phyloP scores from a whole-genome alignment of 2,797 vertebrate species.

The Poliocrania exsul region DNA sequence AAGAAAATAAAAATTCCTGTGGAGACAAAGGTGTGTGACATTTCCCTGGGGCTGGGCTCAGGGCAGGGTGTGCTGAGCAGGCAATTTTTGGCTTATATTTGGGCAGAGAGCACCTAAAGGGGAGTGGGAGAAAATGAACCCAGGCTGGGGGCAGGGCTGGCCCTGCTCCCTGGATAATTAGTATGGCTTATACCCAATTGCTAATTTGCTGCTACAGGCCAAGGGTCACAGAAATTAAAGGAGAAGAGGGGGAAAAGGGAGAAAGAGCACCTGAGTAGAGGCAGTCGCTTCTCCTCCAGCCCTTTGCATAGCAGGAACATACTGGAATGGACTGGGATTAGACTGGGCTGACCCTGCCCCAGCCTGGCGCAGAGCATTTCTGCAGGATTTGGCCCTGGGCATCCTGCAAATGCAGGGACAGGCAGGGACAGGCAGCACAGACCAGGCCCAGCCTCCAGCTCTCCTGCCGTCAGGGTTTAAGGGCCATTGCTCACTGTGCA shows the following conservation, averaged over 20 bases:
- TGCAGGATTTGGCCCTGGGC: not conserved
- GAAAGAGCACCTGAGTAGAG: not conserved
- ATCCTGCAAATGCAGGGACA: not conserved
- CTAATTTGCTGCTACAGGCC: conserved; percentile 6
- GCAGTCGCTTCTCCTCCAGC: not conserved
- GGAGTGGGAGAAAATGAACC: rapidly evolving
- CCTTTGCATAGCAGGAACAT: not conserved
- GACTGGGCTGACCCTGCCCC: not conserved
- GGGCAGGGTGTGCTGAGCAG: rapidly evolving
- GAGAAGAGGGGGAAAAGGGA: not conserved
- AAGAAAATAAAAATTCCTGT: not conserved
- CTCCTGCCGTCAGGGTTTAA: not conserved
- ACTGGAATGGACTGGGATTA: not conserved
- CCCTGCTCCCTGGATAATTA: not conserved
- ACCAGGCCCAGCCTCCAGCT: not conserved
- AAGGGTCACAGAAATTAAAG: conserved; percentile 1
- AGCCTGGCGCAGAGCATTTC: not conserved
- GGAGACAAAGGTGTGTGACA: not conserved
- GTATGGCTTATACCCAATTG: not conserved
- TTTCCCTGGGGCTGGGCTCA: not conserved
- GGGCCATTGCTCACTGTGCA: not conserved
- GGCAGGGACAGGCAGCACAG: not conserved
- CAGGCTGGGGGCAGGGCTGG: not conserved
- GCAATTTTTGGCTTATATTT: not conserved
- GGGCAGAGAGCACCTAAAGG: not conserved